phyloP scores from a whole-genome alignment of 2,113 vertebrate species.

The Saccopteryx leptura region DNA sequence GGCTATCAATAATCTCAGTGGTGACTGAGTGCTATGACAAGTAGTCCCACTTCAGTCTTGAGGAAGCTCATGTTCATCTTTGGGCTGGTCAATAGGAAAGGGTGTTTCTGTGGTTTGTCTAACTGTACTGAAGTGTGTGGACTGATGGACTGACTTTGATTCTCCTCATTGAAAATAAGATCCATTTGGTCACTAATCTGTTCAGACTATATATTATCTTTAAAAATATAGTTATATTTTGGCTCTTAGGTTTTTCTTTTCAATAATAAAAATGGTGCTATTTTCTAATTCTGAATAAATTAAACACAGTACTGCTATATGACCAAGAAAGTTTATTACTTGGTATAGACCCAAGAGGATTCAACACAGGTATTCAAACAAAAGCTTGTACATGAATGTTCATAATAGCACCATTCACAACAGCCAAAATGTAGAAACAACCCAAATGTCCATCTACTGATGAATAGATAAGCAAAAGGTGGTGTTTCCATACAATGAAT shows the following conservation, averaged over 20 bases:
- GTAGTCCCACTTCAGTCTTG: background rate
- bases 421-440: background rate
- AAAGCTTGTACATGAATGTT: background rate
- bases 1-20: background rate
- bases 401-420: background rate
- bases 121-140: background rate
- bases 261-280: background rate
- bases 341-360: background rate
- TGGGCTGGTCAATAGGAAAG: background rate
- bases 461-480: background rate
- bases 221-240: constrained; percentile 44
- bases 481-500: background rate
- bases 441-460: background rate
- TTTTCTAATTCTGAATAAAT: constrained; percentile 19
- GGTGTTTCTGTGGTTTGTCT: background rate
- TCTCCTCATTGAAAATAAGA: background rate
- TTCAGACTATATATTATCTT: background rate
- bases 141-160: background rate
- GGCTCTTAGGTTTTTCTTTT: constrained; percentile 45
- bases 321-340: background rate
- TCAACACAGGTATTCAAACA: background rate
- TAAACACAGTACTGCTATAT: background rate
- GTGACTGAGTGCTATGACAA: background rate
- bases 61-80: background rate
- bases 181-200: background rate